These are phyloP conservation scores for Sympetrum striolatum DNA, from an alignment of 2,888 invertebrate species.

Conservation along the genomic window DNA sequence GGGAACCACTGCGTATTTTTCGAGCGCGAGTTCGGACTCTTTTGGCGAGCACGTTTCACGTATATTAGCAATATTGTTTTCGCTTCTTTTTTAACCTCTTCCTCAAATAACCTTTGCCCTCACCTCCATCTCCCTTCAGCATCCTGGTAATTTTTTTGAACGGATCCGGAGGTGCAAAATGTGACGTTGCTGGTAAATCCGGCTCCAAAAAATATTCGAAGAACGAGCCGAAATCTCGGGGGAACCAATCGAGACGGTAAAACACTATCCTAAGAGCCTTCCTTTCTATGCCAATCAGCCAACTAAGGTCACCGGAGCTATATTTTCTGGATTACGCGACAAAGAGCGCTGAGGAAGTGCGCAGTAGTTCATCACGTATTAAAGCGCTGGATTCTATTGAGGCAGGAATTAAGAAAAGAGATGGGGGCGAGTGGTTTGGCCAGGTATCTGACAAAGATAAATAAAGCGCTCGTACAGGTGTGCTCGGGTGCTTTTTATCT, in stretches of 20 bases:
- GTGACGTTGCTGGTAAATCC: not conserved
- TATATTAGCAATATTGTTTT: not conserved
- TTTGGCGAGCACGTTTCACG: not conserved
- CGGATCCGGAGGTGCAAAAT: not conserved
- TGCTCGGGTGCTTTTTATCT: too few species aligned
- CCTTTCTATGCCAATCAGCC: too few species aligned
- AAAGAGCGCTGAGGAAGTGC: too few species aligned
- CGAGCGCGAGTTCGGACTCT: not conserved
- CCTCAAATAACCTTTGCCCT: not conserved
- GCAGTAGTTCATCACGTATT: too few species aligned
- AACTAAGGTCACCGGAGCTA: too few species aligned
- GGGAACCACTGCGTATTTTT: not conserved
- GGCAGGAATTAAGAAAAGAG: too few species aligned
- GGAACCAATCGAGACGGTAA: not conserved
- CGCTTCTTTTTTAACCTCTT: not conserved
- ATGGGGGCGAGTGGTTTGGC: not conserved
- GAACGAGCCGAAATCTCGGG: not conserved
- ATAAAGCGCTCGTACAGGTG: too few species aligned
- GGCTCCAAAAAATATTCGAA: too few species aligned
- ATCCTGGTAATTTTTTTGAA: not conserved
- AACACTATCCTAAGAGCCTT: not conserved
- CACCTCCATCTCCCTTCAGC: not conserved
- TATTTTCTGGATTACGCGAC: too few species aligned
- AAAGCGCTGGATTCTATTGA: too few species aligned
- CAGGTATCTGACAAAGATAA: not conserved